Evolutionary conservation across 2,888 invertebrate species (phyloP).

Genomic region (Meta bourneti): DNA sequence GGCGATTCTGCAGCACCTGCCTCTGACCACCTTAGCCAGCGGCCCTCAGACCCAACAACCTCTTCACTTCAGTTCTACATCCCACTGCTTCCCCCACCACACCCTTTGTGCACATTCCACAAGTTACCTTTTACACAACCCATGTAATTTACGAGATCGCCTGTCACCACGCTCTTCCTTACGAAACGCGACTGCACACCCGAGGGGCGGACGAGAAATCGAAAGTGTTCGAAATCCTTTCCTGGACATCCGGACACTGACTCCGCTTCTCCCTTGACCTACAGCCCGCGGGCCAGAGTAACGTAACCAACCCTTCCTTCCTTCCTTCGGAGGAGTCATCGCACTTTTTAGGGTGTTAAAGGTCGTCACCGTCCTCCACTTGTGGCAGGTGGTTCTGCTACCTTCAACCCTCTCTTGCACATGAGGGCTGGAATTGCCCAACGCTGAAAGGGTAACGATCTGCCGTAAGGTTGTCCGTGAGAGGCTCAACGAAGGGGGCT

Average conservation of each 20-base stretch:
- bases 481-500: not conserved
- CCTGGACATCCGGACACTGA: not conserved
- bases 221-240: not conserved
- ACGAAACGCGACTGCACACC: not conserved
- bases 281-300: not conserved
- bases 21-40: no score
- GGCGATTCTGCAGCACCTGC: no score
- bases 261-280: not conserved
- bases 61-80: no score
- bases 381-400: not conserved
- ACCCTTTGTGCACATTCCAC: no score
- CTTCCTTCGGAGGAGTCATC: conserved; percentile 1
- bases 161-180: not conserved
- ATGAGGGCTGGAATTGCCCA: not conserved
- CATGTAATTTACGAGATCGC: not conserved
- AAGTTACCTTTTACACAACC: not conserved
- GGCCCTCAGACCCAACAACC: no score
- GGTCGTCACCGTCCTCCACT: not conserved
- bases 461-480: not conserved
- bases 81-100: no score
- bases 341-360: not conserved
- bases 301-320: not conserved
- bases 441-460: conserved; percentile 4
- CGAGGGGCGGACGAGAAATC: not conserved
- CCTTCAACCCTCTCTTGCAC: not conserved